Evolutionary conservation across 1,140 invertebrate species (phyloP), one percentile per base, ranked within the genome.

Genomic region (Drosophila erecta): DNA sequence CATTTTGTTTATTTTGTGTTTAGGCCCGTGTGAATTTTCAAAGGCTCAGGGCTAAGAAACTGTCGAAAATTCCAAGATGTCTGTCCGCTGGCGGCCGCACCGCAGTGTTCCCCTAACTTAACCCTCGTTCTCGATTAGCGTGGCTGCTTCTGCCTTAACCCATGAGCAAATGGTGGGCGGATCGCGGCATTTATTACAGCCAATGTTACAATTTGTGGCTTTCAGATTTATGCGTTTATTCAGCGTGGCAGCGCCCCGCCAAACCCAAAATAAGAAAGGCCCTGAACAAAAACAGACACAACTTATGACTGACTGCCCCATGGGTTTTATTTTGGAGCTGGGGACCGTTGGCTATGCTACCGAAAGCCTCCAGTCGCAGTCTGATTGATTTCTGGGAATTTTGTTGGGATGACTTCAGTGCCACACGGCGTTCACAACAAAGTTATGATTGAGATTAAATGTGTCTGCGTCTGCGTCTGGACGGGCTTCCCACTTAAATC

Each of bases 141-240:
- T 74, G 72, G 81, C 60, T 57, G 74, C 76, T 62, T 47, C 58
- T 71, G 66, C 38, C 60, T 69, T 55, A 66, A 70, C 67, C 67
- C 64, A 76, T 65, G 70, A 72, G 79, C 87, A 87, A 90, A 90
- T 87, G 87, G 87, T 90, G 87, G 87, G 87, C 87, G 87, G 76
- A 90, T 84, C 87, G 77, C 89, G 87, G 87, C 87, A 90, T 90
- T 90, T 90, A 90, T 90, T 90, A 90, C 87, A 90, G 87, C 87
- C 87, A 90, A 90, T 90, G 87, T 90, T 90, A 90, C 87, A 90
- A 90, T 90, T 90, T 90, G 87, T 87, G 81, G 86, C 72, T 81
- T 74, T 79, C 62, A 80, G 85, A 90, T 90, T 90, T 90, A 90
- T 90, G 86, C 79, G 70, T 81, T 85, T 84, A 84, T 83, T 76